Percentiles rank a stretch among this genome's conserved stretches.
These are phyloP conservation scores for Phyllostomus discolor DNA, from an alignment of 2,113 vertebrate genomes.

Conservation along the genomic window DNA sequence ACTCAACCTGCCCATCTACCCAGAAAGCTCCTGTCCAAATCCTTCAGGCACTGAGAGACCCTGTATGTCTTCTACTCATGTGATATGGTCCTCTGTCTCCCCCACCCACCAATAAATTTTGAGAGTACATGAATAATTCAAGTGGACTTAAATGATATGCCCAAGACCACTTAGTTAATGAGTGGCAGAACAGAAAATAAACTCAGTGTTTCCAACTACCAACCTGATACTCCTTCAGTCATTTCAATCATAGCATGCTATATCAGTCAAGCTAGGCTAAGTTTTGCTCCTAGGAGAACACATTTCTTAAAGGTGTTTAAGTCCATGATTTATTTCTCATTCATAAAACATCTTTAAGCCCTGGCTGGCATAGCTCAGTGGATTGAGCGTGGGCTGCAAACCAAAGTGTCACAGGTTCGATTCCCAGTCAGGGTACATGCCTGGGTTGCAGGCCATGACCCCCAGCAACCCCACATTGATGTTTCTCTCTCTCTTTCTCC, in stretches of 20 bases:
- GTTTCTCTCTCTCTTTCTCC: too few species aligned
- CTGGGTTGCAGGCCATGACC: too few species aligned
- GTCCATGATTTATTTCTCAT: not conserved
- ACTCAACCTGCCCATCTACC: not conserved
- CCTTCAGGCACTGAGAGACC: not conserved
- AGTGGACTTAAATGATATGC: not conserved
- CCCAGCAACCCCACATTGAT: too few species aligned
- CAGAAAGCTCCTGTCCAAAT: not conserved
- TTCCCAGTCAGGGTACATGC: too few species aligned
- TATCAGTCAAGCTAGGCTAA: not conserved
- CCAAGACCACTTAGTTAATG: not conserved
- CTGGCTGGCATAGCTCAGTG: too few species aligned
- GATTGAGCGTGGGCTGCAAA: too few species aligned
- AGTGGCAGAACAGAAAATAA: not conserved
- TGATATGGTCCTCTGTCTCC: not conserved
- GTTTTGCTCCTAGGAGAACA: not conserved
- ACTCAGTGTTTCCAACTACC: not conserved
- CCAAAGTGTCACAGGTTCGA: too few species aligned
- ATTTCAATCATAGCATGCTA: fast-evolving
- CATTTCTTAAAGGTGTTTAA: not conserved
- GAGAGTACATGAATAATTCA: not conserved
- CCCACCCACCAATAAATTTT: not conserved
- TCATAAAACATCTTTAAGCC: not conserved
- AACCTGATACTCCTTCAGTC: not conserved
- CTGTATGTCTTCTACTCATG: not conserved